Evolutionary conservation across 2,113 vertebrate species (phyloP), one percentile per base, ranked within the genome.

Genomic region (Amblyopsis rosae): DNA sequence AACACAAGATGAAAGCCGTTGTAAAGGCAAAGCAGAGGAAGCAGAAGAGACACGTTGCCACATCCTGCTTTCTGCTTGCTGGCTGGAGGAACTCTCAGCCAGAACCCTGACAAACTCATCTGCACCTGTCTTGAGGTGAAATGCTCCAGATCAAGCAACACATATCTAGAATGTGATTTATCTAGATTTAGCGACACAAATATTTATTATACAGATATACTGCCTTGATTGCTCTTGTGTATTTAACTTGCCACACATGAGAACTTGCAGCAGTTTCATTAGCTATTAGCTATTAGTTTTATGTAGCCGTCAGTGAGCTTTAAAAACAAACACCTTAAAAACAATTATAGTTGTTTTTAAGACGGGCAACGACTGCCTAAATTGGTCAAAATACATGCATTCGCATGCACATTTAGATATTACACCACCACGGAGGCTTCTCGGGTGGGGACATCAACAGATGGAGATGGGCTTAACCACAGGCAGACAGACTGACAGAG

Each of bases 41-140:
- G 59, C 71, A 67, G 72, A 65, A 58, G 55, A 83, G 70, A 64
- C 4, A 59, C 65, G 75, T 51, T 10, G 75, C 90, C 91, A 90
- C 91, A 92, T 91, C 89, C 89, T 88, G 88, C 12, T 79, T 26
- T 70, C 72, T 81, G 53, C 61, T 73, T 33, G 17, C 59, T 69
- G 59, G 62, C 58, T 12, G 1, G 19, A 78, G 59, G 71, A 82
- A 80, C 65, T 72, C 62, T 73, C 35, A 41, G 35, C 35, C 7
- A 51, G 26, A 51, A 51, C 49, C 11, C 13, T 51, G 49, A 12
- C 13, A 5, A 3, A 10, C 13, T 4, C 12, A 12, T 51, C 13
- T 51, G 49, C 10, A 12, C 13, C 2, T 74, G 67, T 59, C 73
- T 79, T 77, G 1, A 73, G 65, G 50, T 48, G 65, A 26, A 45